Evolutionary conservation across 2,797 vertebrate species (phyloP), one percentile per base, ranked within the genome.

Genomic region (Phalanger gymnotis): DNA sequence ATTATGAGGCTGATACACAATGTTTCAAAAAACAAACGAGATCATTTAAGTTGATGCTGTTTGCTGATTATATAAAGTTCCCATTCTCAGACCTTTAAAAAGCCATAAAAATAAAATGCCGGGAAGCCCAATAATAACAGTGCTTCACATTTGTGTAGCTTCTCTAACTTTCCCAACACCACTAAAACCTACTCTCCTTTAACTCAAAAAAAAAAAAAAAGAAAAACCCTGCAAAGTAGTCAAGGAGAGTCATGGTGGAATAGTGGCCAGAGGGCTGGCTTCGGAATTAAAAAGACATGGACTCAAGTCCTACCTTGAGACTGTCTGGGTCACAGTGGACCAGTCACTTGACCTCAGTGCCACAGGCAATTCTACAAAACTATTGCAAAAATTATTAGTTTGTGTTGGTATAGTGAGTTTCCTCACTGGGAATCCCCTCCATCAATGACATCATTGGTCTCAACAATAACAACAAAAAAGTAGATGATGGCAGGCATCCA

Each of bases 81-180:
- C 92, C n/a, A 94, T 95, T 95, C 58, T 28, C 53, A 27, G 2
- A 6, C 1, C 16, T 16, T 12, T 90, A 93, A 73, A 54, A 96
- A 94, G 31, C 16, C 73, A 93, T 66, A 66, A 66, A n/a, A 66
- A 66, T 66, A 40, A 89, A 91, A 90, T 9, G 53, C 2, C 47
- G 91, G n/a, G 11, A 73, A 51, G 6, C 11, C 19, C 1, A 27
- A 54, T 93, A 55, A 93, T 54, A 81, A 81, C 25, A 73, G 47
- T 47, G 66, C n/a, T 47, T 47, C 66, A 81, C 87, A 40, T 13
- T 57, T 91, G 56, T 91, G 28, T 4, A 89, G 53, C 54, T 87
- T n/a, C 66, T 94, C 93, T 40, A 56, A 94, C 1, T 91, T 94
- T 92, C 73, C 22, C 53, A 94, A 95, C 61, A 6, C 96, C 28